Percentiles rank a stretch among this genome's conserved stretches.
Conservation (phyloP, 64 coral and sea anemone species). For the Actinia tenebrosa region DNA sequence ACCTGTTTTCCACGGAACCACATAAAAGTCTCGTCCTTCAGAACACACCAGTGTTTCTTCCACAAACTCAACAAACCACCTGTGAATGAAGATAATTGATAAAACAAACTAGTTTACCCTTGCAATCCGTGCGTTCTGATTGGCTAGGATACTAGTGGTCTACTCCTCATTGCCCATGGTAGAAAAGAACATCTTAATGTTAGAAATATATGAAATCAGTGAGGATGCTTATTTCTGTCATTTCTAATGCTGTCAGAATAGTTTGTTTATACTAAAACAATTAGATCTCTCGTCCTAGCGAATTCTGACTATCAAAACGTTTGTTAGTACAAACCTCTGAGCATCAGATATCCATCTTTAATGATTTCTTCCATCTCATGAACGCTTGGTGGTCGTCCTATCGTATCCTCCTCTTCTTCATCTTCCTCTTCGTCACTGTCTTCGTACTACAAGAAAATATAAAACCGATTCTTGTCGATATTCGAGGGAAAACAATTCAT, state of each 20-base stretch:
- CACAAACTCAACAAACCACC: slow-evolving; percentile 93
- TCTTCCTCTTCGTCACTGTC: slow-evolving; percentile 96
- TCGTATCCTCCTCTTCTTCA: slow-evolving; percentile 58
- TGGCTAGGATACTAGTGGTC: too few relatives aligned
- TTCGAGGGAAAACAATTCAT: too few relatives aligned
- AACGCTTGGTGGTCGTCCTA: slow-evolving; percentile 86
- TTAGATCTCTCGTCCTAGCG: too few relatives aligned
- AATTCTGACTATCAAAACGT: not conserved
- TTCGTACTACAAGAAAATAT: slow-evolving; percentile 45
- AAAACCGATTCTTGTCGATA: not conserved
- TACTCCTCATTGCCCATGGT: too few relatives aligned
- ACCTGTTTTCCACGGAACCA: slow-evolving; percentile 98
- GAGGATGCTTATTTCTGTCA: too few relatives aligned
- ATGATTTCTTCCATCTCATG: slow-evolving; percentile 66
- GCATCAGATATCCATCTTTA: slow-evolving; percentile 86
- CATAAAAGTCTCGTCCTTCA: slow-evolving; percentile 94
- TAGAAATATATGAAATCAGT: too few relatives aligned
- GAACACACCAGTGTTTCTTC: slow-evolving; percentile 99
- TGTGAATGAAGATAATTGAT: not conserved
- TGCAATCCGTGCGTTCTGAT: not conserved
- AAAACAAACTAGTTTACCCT: not conserved
- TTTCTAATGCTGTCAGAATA: too few relatives aligned
- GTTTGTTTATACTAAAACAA: too few relatives aligned
- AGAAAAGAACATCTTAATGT: too few relatives aligned
- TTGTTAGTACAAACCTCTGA: slow-evolving; percentile 53